These are phyloP conservation scores for Lampris incognitus DNA, from an alignment of 2,113 vertebrate genomes.

Conservation along the genomic window DNA sequence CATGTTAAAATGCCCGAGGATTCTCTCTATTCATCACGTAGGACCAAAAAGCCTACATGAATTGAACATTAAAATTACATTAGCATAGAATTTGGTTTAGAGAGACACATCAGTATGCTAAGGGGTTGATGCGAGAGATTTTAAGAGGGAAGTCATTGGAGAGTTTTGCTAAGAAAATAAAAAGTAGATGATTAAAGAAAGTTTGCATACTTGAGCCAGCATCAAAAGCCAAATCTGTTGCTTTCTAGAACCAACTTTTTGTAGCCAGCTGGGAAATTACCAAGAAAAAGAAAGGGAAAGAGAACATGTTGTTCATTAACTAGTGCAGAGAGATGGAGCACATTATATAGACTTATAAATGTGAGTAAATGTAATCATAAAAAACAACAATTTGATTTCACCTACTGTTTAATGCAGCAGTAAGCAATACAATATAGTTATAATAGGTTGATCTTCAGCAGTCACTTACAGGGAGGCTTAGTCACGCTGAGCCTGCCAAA, in stretches of 20 bases:
- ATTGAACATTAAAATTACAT: not conserved
- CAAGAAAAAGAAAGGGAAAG: slow-evolving; percentile 9
- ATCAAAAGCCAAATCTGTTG: slow-evolving; percentile 37
- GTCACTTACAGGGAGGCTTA: slow-evolving; percentile 47
- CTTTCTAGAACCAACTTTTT: slow-evolving; percentile 45
- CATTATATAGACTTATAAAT: too few relatives aligned
- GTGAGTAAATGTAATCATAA: too few relatives aligned
- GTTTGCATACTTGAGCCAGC: slow-evolving; percentile 42
- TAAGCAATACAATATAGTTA: not conserved
- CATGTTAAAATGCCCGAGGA: slow-evolving; percentile 24
- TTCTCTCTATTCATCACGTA: slow-evolving; percentile 19
- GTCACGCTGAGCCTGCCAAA: slow-evolving; percentile 60
- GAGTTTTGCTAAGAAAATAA: slow-evolving; percentile 36
- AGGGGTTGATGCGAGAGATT: slow-evolving; percentile 50
- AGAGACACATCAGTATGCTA: slow-evolving; percentile 32
- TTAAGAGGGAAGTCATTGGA: slow-evolving; percentile 39
- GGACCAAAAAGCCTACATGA: slow-evolving; percentile 37
- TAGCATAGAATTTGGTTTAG: slow-evolving; percentile 38
- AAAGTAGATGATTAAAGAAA: slow-evolving; percentile 20
- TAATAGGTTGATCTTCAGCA: slow-evolving; percentile 38
- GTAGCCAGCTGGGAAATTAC: slow-evolving; percentile 12
- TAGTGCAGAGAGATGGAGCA: too few relatives aligned
- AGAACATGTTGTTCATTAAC: too few relatives aligned
- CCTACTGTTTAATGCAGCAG: slow-evolving; percentile 7
- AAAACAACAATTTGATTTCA: not conserved